These are phyloP conservation scores for Adelosebastes latens DNA, from an alignment of 2,797 vertebrate genomes.

Conservation along the genomic window DNA sequence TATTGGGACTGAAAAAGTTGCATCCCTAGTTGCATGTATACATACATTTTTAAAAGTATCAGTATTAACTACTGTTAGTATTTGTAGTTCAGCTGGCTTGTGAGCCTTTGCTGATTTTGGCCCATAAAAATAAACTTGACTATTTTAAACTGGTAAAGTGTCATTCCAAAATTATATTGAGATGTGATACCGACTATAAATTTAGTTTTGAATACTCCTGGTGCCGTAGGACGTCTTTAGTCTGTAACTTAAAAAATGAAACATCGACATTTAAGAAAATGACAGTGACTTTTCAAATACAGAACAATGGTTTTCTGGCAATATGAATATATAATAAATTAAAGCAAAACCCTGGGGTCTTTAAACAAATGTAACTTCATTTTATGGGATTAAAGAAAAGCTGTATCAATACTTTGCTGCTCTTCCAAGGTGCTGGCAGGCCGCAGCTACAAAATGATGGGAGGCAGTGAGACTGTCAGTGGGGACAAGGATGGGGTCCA, in stretches of 20 bases:
- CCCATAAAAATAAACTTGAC: neutral
- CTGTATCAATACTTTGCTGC: neutral
- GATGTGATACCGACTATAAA: neutral
- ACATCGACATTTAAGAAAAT: neutral
- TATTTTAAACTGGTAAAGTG: neutral
- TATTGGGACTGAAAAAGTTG: too few relatives aligned
- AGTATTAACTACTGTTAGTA: neutral
- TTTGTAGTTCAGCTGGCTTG: neutral
- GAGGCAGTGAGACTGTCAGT: constrained; percentile 91
- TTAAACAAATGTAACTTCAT: neutral
- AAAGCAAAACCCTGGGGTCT: neutral
- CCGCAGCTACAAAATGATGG: constrained; percentile 93
- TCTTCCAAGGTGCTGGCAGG: constrained; percentile 86
- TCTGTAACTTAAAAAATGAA: neutral
- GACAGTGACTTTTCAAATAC: neutral
- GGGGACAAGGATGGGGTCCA: constrained; percentile 91
- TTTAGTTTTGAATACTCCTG: neutral
- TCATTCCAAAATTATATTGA: neutral
- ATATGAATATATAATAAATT: neutral
- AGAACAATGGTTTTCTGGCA: neutral
- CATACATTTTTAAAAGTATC: neutral
- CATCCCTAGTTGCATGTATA: neutral
- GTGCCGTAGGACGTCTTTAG: neutral
- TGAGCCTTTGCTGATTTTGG: neutral
- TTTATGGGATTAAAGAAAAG: neutral